Base-by-base conservation (phyloP, 1,140 invertebrate genomes). In the Episyrphus balteatus region DNA sequence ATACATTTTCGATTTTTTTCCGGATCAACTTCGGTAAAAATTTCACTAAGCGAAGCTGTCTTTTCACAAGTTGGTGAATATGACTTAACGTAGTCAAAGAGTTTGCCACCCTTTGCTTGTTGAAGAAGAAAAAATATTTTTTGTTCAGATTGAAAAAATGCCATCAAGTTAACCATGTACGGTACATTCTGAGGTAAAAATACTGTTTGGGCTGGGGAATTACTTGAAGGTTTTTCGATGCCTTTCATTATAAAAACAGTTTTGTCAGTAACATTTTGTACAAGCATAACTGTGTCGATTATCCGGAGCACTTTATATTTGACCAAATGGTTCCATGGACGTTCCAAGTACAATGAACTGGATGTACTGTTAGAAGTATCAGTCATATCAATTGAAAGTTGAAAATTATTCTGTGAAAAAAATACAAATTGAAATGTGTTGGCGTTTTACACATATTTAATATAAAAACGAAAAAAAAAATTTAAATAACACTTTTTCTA, bases 281-380 rank as follows among this genome's bases (percentile, higher is more conserved):
- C 72, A 39, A 71, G 56, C 69, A 75, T 73, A 31, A 72, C 71
- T 5, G 58, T 56, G 44, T 61, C 59, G 18, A 72, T 54, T 21
- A 73, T 54, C 50, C 62, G 57, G 13, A 72, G 37, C n/a, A 72
- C 71, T 60, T 74, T 75, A 52, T 70, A 75, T 54, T 69, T 71
- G 32, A 70, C 71, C 49, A 75, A 52, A 46, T 74, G 57, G 44
- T 67, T 67, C 58, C 61, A 67, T 7, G 63, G 52, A 13, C 58
- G 55, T 33, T 66, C 63, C 8, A 66, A 43, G 36, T 63, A 54
- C 1, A 39, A 8, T 5, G 56, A 50, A 40, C 50, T 50, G 2
- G 32, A 32, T 14, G 30, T 41, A 11, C 31, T 31, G 12, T 39
- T 26, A 14, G 42, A 36, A 17, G 42, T 52, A n/a, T 58, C 57